Percentiles rank a stretch among this genome's conserved stretches.
phyloP scores from a whole-genome alignment of 2,113 vertebrate genomes.

The Tragelaphus strepsiceros region DNA sequence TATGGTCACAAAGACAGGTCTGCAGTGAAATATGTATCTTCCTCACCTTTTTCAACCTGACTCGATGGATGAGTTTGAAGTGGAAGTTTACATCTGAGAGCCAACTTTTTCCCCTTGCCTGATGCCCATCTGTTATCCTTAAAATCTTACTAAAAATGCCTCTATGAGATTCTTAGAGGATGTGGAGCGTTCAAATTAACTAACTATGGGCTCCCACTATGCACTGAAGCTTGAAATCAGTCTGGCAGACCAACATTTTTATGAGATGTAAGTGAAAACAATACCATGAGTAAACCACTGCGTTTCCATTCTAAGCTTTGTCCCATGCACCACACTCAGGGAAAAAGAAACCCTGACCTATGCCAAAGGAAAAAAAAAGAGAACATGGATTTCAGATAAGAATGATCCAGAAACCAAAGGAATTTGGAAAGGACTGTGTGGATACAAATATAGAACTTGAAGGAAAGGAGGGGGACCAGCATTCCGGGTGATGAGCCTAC shows the following conservation, averaged over 20 bases:
- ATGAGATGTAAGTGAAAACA: constrained; percentile 28
- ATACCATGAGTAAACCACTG: not conserved
- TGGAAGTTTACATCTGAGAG: not conserved
- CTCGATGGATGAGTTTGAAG: not conserved
- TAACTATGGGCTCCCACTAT: not conserved
- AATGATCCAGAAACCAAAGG: constrained; percentile 73
- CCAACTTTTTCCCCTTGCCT: not conserved
- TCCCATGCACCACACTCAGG: not conserved
- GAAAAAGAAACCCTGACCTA: not conserved
- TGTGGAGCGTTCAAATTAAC: not conserved
- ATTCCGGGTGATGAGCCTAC: not conserved
- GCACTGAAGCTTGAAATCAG: not conserved
- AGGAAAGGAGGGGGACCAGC: not conserved
- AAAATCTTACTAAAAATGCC: not conserved
- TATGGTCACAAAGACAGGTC: not conserved
- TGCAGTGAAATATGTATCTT: not conserved
- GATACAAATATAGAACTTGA: not conserved
- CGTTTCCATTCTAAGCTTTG: not conserved
- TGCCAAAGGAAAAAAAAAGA: not conserved
- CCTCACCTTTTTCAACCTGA: not conserved
- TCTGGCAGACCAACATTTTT: not conserved
- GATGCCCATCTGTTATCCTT: not conserved
- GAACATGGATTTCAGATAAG: constrained; percentile 69
- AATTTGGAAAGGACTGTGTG: constrained; percentile 69
- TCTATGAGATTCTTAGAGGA: not conserved